Base-by-base conservation (phyloP, 2,888 invertebrate species). In the Trichopria drosophilae region DNA sequence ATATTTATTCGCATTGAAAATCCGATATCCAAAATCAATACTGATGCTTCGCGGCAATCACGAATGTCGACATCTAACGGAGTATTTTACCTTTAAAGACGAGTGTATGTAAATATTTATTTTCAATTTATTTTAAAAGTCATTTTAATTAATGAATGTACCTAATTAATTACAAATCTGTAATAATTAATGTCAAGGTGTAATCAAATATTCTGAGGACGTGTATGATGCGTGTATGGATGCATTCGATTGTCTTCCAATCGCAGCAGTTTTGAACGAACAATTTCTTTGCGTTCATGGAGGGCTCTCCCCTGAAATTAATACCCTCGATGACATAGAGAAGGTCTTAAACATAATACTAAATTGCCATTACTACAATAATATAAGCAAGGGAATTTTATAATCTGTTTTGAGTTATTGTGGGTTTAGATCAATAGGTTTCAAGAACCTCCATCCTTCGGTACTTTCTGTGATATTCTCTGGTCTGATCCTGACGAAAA, bases 211-310 rank as follows among this genome's bases (percentile, higher is more conserved):
- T 7, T 50, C 51, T 1, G 5, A 10, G 3, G 5, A 3, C 7
- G 19, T 55, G 3, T 55, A 55, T 35, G n/a, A 52, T 4, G 45
- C 41, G 1, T 52, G 52, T 12, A 52, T 55, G 55, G 13, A 19
- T 1, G 51, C 55, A 3, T 55, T 55, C 16, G 55, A 55, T 42
- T 52, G 49, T 24, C 43, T 55, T 35, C 51, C 55, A 20, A 39
- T 55, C 41, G 55, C 52, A 34, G 55, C 55, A 12, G 9, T 55
- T 4, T 10, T 55, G 12, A 49, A 49, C 19, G 32, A 52, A 1
- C 44, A 52, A 16, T 52, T 52, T 39, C 43, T 45, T n/a, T 55
- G 55, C 34, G 45, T 52, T 1, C 55, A 52, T 34, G 52, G 49
- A 1, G 55, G 55, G 13, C 15, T 55, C n/a, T 55, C 55, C 0